Evolutionary conservation across 2,113 vertebrate species (phyloP).

Genomic region (Bufo bufo): DNA sequence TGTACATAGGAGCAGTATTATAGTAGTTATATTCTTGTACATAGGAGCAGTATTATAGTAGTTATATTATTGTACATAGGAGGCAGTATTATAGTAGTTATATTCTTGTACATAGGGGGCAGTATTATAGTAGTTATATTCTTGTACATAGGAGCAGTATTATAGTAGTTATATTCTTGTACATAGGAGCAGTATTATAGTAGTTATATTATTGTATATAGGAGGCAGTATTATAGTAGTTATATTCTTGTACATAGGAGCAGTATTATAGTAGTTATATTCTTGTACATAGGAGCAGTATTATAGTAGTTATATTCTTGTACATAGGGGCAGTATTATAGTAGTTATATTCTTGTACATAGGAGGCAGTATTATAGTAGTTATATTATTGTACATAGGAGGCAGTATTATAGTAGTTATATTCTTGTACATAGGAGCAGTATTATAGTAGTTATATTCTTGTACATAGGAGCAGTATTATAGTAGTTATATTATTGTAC

Average conservation of each 20-base stretch:
- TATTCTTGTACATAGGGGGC: neutral
- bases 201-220: neutral
- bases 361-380: neutral
- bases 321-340: slow-evolving; percentile 2
- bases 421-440: neutral
- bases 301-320: slow-evolving; percentile 16
- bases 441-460: slow-evolving; percentile 3
- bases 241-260: slow-evolving; percentile 12
- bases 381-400: too few relatives aligned
- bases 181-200: neutral
- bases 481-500: slow-evolving; percentile 4
- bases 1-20: slow-evolving; percentile 1
- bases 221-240: slow-evolving; percentile 3
- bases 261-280: slow-evolving; percentile 12
- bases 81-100: neutral
- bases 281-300: slow-evolving; percentile 10
- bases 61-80: neutral
- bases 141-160: neutral
- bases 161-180: slow-evolving; percentile 14
- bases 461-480: neutral
- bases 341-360: slow-evolving; percentile 9
- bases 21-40: slow-evolving; percentile 10
- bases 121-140: slow-evolving; percentile 9
- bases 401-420: slow-evolving; percentile 3
- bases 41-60: slow-evolving; percentile 2